These are phyloP conservation scores for Nothobranchius kuhntae DNA, from an alignment of 2,113 vertebrate genomes.

Conservation along the genomic window DNA sequence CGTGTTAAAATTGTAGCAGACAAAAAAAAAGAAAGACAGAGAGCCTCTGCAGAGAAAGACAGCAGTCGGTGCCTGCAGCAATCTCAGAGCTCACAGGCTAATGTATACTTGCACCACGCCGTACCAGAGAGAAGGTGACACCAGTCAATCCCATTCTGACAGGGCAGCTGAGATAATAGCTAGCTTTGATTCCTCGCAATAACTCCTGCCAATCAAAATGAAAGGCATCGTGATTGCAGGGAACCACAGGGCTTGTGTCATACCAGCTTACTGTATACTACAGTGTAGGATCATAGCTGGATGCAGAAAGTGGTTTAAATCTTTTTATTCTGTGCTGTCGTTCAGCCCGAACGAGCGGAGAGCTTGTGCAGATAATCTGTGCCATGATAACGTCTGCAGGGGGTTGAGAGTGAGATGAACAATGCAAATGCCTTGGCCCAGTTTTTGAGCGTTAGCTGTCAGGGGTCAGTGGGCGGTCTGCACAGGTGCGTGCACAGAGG, in stretches of 20 bases:
- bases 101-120: slow-evolving; percentile 62
- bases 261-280: slow-evolving; percentile 12
- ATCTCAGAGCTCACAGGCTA: slow-evolving; percentile 72
- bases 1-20: slow-evolving; percentile 59
- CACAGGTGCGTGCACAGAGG: slow-evolving; percentile 9
- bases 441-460: slow-evolving; percentile 49
- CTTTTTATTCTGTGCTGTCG: slow-evolving; percentile 2
- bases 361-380: slow-evolving; percentile 34
- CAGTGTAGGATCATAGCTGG: slow-evolving; percentile 8
- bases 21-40: slow-evolving; percentile 56
- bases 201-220: slow-evolving; percentile 72
- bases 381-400: slow-evolving; percentile 26
- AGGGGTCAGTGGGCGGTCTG: slow-evolving; percentile 36
- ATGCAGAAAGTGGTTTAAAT: slow-evolving; percentile 20
- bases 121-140: slow-evolving; percentile 74
- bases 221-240: slow-evolving; percentile 60
- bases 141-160: slow-evolving; percentile 74
- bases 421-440: slow-evolving; percentile 33
- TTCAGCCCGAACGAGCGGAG: slow-evolving; percentile 18
- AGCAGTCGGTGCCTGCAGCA: slow-evolving; percentile 74
- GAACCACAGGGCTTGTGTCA: slow-evolving; percentile 20
- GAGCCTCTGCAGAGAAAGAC: slow-evolving; percentile 64
- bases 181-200: slow-evolving; percentile 73
- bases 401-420: slow-evolving; percentile 31
- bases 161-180: slow-evolving; percentile 75